These are phyloP conservation scores for Drosophila kuntzei DNA, from an alignment of 2,888 invertebrate genomes.

Conservation along the genomic window DNA sequence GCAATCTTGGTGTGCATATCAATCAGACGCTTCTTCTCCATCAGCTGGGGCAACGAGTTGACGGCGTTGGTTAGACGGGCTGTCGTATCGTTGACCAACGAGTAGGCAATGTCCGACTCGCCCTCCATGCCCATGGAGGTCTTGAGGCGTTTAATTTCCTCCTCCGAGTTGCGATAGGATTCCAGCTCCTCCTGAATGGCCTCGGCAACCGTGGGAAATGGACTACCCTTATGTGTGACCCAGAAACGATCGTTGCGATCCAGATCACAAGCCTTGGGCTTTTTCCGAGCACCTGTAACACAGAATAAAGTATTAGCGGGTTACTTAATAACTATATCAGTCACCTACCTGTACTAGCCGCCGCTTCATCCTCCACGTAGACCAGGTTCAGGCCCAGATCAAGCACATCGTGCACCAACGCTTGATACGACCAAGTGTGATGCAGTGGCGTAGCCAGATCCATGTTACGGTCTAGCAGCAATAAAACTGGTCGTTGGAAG, in stretches of 20 bases:
- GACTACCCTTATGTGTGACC: conserved; percentile 96
- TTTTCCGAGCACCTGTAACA: conserved; percentile 88
- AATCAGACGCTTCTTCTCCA: conserved; percentile 98
- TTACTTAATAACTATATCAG: neutral
- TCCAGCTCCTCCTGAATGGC: conserved; percentile 99
- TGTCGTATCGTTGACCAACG: conserved; percentile 96
- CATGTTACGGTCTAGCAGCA: conserved; percentile 96
- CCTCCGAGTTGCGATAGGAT: conserved; percentile 95
- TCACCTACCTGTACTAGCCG: conserved; percentile 81
- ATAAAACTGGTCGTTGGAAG: conserved; percentile 96
- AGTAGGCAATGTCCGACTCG: conserved; percentile 93
- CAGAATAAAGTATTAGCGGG: neutral
- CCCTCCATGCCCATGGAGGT: conserved; percentile 97
- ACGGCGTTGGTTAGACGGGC: conserved; percentile 97
- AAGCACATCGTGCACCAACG: conserved; percentile 97
- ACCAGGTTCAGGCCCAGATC: conserved; percentile 95
- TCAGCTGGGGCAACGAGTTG: conserved; percentile 96
- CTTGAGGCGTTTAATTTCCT: conserved; percentile 98
- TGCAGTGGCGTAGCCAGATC: conserved; percentile 99
- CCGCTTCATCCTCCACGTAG: conserved; percentile 89
- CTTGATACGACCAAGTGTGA: conserved; percentile 99
- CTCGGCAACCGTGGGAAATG: conserved; percentile 97
- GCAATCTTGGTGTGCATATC: conserved; percentile 99
- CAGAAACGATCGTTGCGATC: conserved; percentile 96
- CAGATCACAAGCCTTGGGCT: conserved; percentile 95